phyloP scores from a whole-genome alignment of 2,797 vertebrate genomes.

The Dendrocincla tyrannina region DNA sequence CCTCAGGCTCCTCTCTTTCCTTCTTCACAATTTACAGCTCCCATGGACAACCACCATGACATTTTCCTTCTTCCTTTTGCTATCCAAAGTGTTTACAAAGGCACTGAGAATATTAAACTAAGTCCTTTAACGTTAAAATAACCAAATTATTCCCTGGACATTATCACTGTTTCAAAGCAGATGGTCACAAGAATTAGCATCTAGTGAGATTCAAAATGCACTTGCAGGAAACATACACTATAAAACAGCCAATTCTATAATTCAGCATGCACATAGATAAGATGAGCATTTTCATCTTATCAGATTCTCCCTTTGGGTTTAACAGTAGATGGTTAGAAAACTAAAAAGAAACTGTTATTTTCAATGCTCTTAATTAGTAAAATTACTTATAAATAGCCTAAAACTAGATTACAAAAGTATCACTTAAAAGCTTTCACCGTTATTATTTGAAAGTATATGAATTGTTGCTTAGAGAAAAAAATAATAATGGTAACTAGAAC shows the following conservation, averaged over 20 bases:
- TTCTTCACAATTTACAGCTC: not conserved
- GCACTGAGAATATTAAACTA: not conserved
- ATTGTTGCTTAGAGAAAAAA: not conserved
- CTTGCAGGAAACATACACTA: not conserved
- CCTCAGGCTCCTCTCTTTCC: not conserved
- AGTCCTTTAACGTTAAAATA: not conserved
- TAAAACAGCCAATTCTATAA: not conserved
- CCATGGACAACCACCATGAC: not conserved
- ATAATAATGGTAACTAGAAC: not conserved
- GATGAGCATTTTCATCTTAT: not conserved
- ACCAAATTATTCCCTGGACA: not conserved
- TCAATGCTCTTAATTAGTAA: not conserved
- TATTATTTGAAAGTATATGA: not conserved
- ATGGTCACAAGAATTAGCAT: not conserved
- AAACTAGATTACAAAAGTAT: not conserved
- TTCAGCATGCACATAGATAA: not conserved
- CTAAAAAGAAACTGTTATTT: not conserved
- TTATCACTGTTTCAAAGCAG: not conserved
- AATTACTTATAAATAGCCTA: not conserved
- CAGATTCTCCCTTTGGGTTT: not conserved
- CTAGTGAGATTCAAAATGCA: not conserved
- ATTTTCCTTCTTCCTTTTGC: not conserved
- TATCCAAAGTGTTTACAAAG: not conserved
- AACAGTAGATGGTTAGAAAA: not conserved
- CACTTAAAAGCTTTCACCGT: not conserved